A percentile compares a stretch with the other conserved stretches of the same genome.
Conservation (phyloP, 2,113 vertebrate species). For the Procavia capensis region DNA sequence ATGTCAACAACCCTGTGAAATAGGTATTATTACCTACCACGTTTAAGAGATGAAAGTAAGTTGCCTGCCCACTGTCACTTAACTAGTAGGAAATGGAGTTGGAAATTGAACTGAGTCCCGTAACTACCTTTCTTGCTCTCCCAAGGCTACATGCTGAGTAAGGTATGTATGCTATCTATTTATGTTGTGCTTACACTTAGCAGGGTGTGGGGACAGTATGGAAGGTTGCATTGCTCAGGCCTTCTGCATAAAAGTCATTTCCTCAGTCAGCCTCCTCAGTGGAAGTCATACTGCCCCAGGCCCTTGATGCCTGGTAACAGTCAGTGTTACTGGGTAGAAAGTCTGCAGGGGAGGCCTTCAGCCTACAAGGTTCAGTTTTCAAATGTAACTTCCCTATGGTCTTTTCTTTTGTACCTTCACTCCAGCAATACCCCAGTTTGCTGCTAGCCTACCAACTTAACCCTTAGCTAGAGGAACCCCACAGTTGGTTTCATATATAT, state of each 20-base stretch:
- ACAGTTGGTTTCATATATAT: not conserved
- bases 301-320: not conserved
- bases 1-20: not conserved
- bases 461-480: not conserved
- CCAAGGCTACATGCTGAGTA: not conserved
- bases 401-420: not conserved
- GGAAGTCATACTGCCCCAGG: not conserved
- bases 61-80: not conserved
- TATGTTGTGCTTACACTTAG: not conserved
- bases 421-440: not conserved
- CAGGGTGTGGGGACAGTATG: too few relatives aligned
- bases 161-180: not conserved
- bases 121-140: not conserved
- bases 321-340: not conserved
- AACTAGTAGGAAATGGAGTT: not conserved
- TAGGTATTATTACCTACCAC: not conserved
- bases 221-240: too few relatives aligned
- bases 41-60: not conserved
- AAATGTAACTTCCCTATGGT: not conserved
- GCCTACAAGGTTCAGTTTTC: not conserved
- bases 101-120: not conserved
- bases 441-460: not conserved
- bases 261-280: not conserved
- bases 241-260: too few relatives aligned
- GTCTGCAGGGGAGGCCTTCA: not conserved